Percentiles rank a stretch among this genome's conserved stretches.
Evolutionary conservation across 92 coral and sea anemone genomes (phyloP).

Genomic region (Virgularia gustaviana): DNA sequence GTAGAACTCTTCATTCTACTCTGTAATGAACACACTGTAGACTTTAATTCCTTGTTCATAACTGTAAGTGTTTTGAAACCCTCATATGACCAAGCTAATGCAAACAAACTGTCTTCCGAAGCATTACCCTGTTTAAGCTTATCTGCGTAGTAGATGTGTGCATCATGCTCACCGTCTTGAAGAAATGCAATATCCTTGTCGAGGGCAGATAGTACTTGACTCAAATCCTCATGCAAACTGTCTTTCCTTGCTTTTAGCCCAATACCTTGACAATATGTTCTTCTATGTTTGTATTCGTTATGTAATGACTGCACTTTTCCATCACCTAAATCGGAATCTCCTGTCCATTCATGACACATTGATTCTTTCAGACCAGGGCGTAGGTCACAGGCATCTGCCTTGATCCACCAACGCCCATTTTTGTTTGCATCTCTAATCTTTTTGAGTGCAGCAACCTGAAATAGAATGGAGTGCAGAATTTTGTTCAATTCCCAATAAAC

Average conservation of each 20-base stretch:
- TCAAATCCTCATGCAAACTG: neutral
- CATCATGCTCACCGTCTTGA: constrained; percentile 10
- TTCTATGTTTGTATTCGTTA: constrained; percentile 21
- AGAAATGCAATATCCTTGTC: constrained; percentile 3
- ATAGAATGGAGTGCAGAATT: too few species aligned
- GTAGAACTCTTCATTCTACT: neutral
- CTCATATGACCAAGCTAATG: constrained; percentile 13
- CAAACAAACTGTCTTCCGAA: constrained; percentile 16
- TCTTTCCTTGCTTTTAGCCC: constrained; percentile 12
- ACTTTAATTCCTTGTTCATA: constrained; percentile 16
- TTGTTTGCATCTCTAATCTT: constrained; percentile 37
- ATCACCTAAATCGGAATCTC: constrained; percentile 32
- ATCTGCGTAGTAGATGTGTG: neutral
- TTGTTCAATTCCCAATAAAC: too few species aligned
- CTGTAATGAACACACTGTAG: constrained; percentile 3
- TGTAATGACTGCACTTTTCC: constrained; percentile 20
- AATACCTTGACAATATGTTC: neutral
- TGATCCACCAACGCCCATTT: constrained; percentile 44
- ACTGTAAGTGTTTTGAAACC: constrained; percentile 16
- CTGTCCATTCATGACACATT: constrained; percentile 37
- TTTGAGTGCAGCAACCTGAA: constrained; percentile 36
- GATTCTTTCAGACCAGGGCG: constrained; percentile 30
- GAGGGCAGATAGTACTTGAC: neutral
- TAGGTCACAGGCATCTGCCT: constrained; percentile 48
- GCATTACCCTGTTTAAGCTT: constrained; percentile 3